Conservation (phyloP, 2,797 vertebrate species). For the Schizothorax lantsangensis region DNA sequence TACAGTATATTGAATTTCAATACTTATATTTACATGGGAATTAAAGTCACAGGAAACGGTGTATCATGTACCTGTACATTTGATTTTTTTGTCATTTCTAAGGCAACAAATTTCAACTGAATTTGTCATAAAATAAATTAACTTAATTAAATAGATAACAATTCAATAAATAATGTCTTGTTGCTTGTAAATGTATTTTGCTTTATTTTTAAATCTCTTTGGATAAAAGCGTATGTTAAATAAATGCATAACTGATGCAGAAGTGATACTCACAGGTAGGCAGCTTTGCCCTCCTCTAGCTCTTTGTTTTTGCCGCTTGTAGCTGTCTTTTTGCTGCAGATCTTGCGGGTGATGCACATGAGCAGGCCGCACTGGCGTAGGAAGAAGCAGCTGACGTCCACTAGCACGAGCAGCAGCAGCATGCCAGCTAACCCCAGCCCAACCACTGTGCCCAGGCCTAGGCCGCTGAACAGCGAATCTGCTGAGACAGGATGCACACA, state of each 20-base stretch:
- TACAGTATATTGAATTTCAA: background rate
- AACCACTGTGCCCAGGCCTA: slow-evolving; percentile 93
- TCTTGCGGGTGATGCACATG: slow-evolving; percentile 95
- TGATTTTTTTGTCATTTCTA: background rate
- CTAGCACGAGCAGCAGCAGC: slow-evolving; percentile 91
- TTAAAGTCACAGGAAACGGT: background rate
- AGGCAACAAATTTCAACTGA: background rate
- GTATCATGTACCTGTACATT: background rate
- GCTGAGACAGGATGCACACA: slow-evolving; percentile 74
- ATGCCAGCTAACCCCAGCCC: slow-evolving; percentile 91
- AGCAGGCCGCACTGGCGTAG: slow-evolving; percentile 93
- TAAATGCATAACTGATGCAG: background rate
- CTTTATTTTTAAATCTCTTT: background rate
- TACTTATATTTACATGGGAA: background rate
- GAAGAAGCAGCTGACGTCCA: slow-evolving; percentile 97
- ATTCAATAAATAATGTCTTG: background rate
- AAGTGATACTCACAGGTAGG: slow-evolving; percentile 91
- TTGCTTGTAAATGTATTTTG: background rate
- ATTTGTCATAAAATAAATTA: background rate
- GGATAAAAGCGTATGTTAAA: background rate
- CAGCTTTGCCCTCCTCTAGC: slow-evolving; percentile 96
- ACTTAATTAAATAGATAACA: background rate
- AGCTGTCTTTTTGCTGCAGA: slow-evolving; percentile 94
- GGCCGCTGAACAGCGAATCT: slow-evolving; percentile 97
- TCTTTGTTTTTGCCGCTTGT: slow-evolving; percentile 96